Evolutionary conservation across 2,113 vertebrate species (phyloP), one percentile per base, ranked within the genome.

Genomic region (Ceratotherium simum): DNA sequence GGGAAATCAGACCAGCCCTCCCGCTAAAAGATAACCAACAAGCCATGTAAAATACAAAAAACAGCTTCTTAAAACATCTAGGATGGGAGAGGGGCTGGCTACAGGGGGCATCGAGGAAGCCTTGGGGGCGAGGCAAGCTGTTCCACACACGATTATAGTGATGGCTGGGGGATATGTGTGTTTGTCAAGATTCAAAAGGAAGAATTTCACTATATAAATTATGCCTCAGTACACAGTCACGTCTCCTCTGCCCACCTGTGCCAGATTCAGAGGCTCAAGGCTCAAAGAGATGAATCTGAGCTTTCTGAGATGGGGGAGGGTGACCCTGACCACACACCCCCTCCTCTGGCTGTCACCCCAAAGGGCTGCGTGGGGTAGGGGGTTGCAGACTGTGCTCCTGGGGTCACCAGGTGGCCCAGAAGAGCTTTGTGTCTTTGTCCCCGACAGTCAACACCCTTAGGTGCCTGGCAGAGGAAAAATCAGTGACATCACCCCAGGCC

Each of bases 11-110:
- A 4, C 31, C 58, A 23, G 48, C 10, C 3, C 29, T 23, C 27
- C 39, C 16, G 0, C 39, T 7, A 0, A 14, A 16, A 14, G 72
- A 27, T 5, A 18, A 20, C 39, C 27, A 9, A 27, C 5, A 11
- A 64, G 58, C 60, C 20, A 0, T 36, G 54, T 4, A 23, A 56
- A 42, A 69, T 1, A 14, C 58, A 79, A 27, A 70, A 65, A n/a
- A 9, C 11, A 14, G n/a, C 31, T 56, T 21, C 56, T 51, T 12
- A 64, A 54, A 23, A 21, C 20, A 2, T 36, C 7, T 2, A 31
- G 7, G 39, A 2, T 10, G 23, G 54, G 82, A 8, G 20, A 3
- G 13, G 78, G 6, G 10, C 0, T 3, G 36, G 12, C 65, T 58
- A 13, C 36, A 18, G 65, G 29, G 17, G 46, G 23, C 88, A 36